These are phyloP conservation scores for Cotesia congregata DNA, from an alignment of 2,888 invertebrate genomes.

Conservation along the genomic window DNA sequence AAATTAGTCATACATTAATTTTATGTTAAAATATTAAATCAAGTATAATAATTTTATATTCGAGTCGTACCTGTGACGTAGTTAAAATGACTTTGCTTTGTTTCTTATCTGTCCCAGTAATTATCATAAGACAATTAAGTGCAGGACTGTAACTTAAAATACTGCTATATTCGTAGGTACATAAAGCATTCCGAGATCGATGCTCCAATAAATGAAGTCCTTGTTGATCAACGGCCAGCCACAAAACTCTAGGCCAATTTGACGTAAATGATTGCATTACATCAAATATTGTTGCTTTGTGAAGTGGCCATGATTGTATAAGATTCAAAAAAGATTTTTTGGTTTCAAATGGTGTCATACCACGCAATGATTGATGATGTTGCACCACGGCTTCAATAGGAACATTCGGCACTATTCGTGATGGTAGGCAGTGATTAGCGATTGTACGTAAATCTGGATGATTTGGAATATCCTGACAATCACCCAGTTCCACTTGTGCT, in stretches of 20 bases:
- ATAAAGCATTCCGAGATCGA: constrained; percentile 88
- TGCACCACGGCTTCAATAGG: constrained; percentile 88
- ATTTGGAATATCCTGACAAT: constrained; percentile 79
- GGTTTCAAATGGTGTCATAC: constrained; percentile 88
- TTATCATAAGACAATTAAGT: constrained; percentile 92
- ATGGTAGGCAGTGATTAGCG: constrained; percentile 86
- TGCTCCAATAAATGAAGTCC: constrained; percentile 92
- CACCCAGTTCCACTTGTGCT: constrained; percentile 92
- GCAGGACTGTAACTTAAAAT: constrained; percentile 94
- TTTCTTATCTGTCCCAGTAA: constrained; percentile 90
- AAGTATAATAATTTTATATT: constrained; percentile 8
- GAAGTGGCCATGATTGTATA: constrained; percentile 93
- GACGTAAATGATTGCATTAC: constrained; percentile 98
- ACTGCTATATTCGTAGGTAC: constrained; percentile 91
- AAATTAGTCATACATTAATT: constrained; percentile 17
- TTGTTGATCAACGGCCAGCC: constrained; percentile 93
- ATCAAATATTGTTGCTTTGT: constrained; percentile 93
- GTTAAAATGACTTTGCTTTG: constrained; percentile 95
- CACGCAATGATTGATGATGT: constrained; percentile 91
- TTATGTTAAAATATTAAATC: background rate
- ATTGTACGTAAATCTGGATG: constrained; percentile 76
- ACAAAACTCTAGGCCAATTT: constrained; percentile 92
- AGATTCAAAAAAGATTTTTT: constrained; percentile 94
- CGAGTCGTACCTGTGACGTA: constrained; percentile 84
- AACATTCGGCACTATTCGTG: constrained; percentile 83